Evolutionary conservation across 1,140 invertebrate genomes (phyloP), one percentile per base, ranked within the genome.

Genomic region (Neoseiulus cucumeris): DNA sequence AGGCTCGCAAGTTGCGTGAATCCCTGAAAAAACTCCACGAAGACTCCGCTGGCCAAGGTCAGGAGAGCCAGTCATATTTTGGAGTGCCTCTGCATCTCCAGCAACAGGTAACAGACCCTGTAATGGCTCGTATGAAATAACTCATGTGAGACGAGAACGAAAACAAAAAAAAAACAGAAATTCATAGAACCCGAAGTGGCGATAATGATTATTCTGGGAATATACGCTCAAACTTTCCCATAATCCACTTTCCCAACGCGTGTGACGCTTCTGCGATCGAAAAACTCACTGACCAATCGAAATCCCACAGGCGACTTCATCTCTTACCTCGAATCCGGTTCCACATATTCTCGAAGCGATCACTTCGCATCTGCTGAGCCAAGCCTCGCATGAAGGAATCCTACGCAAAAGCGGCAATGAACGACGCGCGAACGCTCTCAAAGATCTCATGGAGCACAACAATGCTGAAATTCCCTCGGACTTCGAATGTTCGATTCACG

Each of bases 381-480:
- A 59, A 17, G 51, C 51, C 22, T 25, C 25, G 14, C 51, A 59
- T 17, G 51, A 59, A 20, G 51, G 51, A 2, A 59, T 59, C 9
- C 51, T 59, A 9, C 51, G 51, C 51, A 59, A 59, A 25, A 59
- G 51, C 51, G 51, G 51, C 25, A 59, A 59, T 25, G 51, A 59
- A 25, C 17, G 51, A 25, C 51, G 51, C 2, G 51, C 51, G 14
- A 59, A 25, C 6, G 51, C 51, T 1, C 22, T 59, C 2, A 59
- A 59, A 20, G 51, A 59, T 33, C 14, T 59, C 25, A 59, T 59
- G 51, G 51, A 59, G 51, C 25, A 25, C 4, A 59, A 59, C 22
- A 59, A 59, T 25, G 51, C 25, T 9, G 25, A 59, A 25, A 33
- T 59, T 17, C 51, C 51, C 14, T 33, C 22, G 2, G 51, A 33